Evolutionary conservation across 1,140 invertebrate genomes (phyloP).

Genomic region (Samia ricini): DNA sequence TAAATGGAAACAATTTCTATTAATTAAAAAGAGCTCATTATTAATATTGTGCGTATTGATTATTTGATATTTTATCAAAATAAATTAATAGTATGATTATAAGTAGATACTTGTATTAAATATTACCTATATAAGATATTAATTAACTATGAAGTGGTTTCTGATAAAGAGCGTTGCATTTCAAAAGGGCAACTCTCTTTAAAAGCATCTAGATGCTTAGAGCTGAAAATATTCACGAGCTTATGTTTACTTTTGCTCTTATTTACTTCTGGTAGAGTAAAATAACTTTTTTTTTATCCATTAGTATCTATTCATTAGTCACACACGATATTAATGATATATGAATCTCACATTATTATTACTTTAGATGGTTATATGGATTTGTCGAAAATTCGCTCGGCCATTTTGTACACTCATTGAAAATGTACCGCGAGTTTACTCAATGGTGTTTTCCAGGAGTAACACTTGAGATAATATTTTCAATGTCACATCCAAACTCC

Average conservation of each 20-base stretch:
- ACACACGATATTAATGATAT: too few species aligned
- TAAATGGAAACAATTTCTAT: not conserved
- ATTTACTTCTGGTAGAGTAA: too few species aligned
- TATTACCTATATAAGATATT: conserved; percentile 8
- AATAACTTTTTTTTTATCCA: too few species aligned
- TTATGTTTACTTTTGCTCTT: not conserved
- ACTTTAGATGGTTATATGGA: too few species aligned
- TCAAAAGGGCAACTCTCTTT: conserved; percentile 6
- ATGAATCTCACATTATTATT: too few species aligned
- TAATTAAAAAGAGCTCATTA: not conserved
- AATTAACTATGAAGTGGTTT: conserved; percentile 1
- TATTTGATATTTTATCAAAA: conserved; percentile 6
- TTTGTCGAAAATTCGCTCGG: too few species aligned
- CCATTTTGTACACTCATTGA: too few species aligned
- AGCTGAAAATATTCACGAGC: not conserved
- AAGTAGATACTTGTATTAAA: conserved; percentile 4
- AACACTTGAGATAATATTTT: too few species aligned
- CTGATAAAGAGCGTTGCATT: not conserved
- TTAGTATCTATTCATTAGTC: too few species aligned
- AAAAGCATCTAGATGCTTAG: not conserved
- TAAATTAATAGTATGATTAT: conserved; percentile 9
- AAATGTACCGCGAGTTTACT: too few species aligned
- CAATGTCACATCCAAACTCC: conserved; percentile 17
- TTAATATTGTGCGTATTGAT: not conserved
- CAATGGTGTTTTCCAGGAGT: too few species aligned